Percentiles rank a stretch among this genome's conserved stretches.
Evolutionary conservation across 2,113 vertebrate species (phyloP).

Genomic region (Pleuronectes platessa): DNA sequence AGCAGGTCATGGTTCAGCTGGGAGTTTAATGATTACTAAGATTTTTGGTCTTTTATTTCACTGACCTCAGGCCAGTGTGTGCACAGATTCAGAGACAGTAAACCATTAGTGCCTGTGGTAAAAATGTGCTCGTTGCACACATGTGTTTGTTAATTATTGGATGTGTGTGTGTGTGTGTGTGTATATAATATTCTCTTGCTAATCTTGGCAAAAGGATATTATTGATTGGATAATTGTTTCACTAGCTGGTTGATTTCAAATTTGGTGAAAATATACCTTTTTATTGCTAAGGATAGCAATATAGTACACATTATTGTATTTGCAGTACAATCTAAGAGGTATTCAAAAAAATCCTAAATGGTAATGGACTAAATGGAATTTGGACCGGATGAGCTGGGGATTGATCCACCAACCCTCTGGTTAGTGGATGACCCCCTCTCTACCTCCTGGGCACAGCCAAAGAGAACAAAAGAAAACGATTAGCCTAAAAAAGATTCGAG

Average conservation of each 20-base stretch:
- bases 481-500: too few relatives aligned
- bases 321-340: too few relatives aligned
- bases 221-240: background rate
- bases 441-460: too few relatives aligned
- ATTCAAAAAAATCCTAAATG: background rate
- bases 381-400: too few relatives aligned
- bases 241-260: too few relatives aligned
- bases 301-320: too few relatives aligned
- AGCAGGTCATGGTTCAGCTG: constrained; percentile 36
- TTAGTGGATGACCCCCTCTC: too few relatives aligned
- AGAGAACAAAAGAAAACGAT: background rate
- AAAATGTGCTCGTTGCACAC: background rate
- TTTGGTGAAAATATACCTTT: too few relatives aligned
- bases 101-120: background rate
- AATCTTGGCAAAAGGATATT: background rate
- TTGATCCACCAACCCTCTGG: too few relatives aligned
- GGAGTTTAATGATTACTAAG: constrained; percentile 62
- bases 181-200: background rate
- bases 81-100: constrained; percentile 3
- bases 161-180: background rate
- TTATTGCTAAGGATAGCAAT: too few relatives aligned
- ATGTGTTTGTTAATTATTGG: background rate
- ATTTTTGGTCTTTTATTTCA: constrained; percentile 37
- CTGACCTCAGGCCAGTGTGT: background rate
- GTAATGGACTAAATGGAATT: too few relatives aligned